phyloP scores from a whole-genome alignment of 2,888 invertebrate species.

The Orthosia gothica region DNA sequence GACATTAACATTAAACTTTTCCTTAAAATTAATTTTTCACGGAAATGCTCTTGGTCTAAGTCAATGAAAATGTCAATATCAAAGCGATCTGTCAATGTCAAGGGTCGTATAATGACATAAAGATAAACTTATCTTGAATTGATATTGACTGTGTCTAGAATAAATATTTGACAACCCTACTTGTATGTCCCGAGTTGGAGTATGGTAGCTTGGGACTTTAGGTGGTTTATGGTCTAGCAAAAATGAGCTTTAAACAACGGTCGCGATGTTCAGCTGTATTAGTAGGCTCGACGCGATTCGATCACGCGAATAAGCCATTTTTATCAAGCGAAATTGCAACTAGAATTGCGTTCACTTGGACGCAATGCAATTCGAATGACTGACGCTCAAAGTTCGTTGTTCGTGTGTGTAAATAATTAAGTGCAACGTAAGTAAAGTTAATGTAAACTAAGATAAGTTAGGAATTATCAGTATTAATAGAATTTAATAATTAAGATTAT shows the following conservation, averaged over 20 bases:
- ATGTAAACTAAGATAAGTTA: too few species aligned
- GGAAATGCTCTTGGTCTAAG: neutral
- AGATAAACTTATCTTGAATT: neutral
- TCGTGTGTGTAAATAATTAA: too few species aligned
- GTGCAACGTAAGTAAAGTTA: too few species aligned
- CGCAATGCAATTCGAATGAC: too few species aligned
- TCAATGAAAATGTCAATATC: neutral
- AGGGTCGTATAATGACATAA: neutral
- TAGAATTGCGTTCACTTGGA: too few species aligned
- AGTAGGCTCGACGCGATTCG: too few species aligned
- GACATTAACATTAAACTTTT: neutral
- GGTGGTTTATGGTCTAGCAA: neutral
- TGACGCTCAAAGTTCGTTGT: too few species aligned
- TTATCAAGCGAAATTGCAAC: too few species aligned
- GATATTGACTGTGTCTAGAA: neutral
- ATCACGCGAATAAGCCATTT: too few species aligned
- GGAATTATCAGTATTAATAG: too few species aligned
- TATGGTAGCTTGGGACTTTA: neutral
- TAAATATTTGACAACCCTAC: neutral
- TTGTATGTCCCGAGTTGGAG: neutral
- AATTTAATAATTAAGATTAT: too few species aligned
- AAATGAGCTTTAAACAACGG: neutral
- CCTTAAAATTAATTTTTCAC: neutral
- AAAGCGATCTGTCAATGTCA: neutral
- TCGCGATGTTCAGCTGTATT: too few species aligned